Percentiles rank a stretch among this genome's conserved stretches.
These are phyloP conservation scores for Pseudotriccus pelzelni DNA, from an alignment of 2,797 vertebrate species.

Conservation along the genomic window DNA sequence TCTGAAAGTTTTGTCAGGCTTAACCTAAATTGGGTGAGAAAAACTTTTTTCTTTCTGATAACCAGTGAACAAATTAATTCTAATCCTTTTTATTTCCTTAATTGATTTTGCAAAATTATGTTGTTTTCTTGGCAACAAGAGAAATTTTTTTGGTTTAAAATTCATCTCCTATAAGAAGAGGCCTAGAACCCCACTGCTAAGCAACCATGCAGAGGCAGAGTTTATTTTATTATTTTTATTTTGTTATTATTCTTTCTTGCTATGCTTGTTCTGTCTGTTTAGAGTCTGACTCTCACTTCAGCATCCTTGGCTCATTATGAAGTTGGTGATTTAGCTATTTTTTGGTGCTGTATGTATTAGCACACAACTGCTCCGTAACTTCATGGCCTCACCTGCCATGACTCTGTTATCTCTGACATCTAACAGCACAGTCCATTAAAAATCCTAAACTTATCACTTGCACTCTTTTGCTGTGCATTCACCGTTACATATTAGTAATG, in stretches of 20 bases:
- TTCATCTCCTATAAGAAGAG: neutral
- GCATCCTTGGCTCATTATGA: neutral
- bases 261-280: neutral
- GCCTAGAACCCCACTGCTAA: neutral
- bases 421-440: neutral
- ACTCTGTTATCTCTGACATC: too few relatives aligned
- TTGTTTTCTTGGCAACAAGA: neutral
- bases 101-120: neutral
- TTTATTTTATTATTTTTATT: neutral
- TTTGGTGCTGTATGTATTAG: rapidly evolving
- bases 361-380: neutral
- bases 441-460: neutral
- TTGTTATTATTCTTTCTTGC: neutral
- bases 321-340: neutral
- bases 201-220: neutral
- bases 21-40: neutral
- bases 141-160: neutral
- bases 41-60: neutral
- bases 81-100: neutral
- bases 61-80: neutral
- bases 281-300: neutral
- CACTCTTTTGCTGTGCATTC: neutral
- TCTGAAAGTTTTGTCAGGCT: neutral
- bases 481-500: neutral
- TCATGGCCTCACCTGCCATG: neutral